A percentile compares a stretch with the other conserved stretches of the same genome.
Conservation (phyloP, 2,888 invertebrate genomes). For the Amphipyra berbera region DNA sequence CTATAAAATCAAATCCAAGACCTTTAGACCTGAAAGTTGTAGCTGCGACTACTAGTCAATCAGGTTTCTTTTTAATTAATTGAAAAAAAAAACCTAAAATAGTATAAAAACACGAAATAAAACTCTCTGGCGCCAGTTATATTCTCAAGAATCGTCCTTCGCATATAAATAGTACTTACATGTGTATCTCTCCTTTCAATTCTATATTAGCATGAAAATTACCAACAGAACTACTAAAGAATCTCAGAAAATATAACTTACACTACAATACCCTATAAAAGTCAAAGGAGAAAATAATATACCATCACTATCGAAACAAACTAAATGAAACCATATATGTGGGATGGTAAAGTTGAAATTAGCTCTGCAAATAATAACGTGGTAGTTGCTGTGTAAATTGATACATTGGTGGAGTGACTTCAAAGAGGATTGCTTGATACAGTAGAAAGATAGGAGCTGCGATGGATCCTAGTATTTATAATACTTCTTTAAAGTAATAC, state of each 20-base stretch:
- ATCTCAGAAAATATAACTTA: constrained; percentile 30
- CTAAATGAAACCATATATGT: constrained; percentile 13
- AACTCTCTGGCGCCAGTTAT: background rate
- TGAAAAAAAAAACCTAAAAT: too few relatives aligned
- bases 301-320: background rate
- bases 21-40: too few relatives aligned
- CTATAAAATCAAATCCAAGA: too few relatives aligned
- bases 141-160: background rate
- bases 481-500: constrained; percentile 14
- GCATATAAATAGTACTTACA: background rate
- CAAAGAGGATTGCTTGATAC: constrained; percentile 34
- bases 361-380: background rate
- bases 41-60: too few relatives aligned
- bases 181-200: constrained; percentile 1
- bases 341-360: constrained; percentile 9
- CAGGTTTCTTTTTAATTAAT: too few relatives aligned
- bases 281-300: constrained; percentile 28
- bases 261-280: constrained; percentile 18
- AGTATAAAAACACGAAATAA: background rate
- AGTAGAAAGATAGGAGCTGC: constrained; percentile 13
- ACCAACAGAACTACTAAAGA: constrained; percentile 20
- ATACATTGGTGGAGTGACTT: constrained; percentile 44
- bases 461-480: constrained; percentile 14
- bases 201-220: constrained; percentile 15
- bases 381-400: constrained; percentile 52